Evolutionary conservation across 23 tunicate genomes (phyloP).

Genomic region (Halocynthia roretzi): DNA sequence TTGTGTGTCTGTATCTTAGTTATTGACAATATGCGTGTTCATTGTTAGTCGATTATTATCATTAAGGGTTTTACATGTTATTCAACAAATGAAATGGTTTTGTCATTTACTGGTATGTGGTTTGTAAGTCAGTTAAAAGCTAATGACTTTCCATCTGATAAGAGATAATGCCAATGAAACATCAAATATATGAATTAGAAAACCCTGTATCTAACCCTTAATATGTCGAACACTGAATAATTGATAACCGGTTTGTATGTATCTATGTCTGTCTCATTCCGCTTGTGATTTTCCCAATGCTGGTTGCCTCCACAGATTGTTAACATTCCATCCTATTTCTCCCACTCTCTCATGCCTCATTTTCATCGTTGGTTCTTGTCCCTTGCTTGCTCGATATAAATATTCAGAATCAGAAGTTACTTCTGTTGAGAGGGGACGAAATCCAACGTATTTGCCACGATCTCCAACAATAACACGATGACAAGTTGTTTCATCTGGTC

Average conservation of each 20-base stretch:
- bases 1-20: too few species aligned
- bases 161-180: too few species aligned
- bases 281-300: constrained; percentile 3
- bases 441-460: constrained; percentile 57
- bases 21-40: too few species aligned
- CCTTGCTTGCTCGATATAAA: constrained; percentile 34
- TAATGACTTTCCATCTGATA: too few species aligned
- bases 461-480: constrained; percentile 41
- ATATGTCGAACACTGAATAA: too few species aligned
- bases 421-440: constrained; percentile 45
- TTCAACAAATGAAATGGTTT: too few species aligned
- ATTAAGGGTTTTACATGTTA: too few species aligned
- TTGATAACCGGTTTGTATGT: background rate
- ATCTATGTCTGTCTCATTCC: background rate
- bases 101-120: too few species aligned
- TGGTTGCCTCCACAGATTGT: constrained; percentile 16
- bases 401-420: constrained; percentile 56
- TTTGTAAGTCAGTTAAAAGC: too few species aligned
- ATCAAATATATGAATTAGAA: too few species aligned
- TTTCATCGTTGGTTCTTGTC: constrained; percentile 27
- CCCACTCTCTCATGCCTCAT: constrained; percentile 69
- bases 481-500: constrained; percentile 37
- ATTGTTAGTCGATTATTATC: too few species aligned
- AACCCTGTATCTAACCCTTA: too few species aligned
- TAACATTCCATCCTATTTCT: constrained; percentile 81